Conservation (phyloP, 2,888 invertebrate genomes). For the Cheilosia pagana region DNA sequence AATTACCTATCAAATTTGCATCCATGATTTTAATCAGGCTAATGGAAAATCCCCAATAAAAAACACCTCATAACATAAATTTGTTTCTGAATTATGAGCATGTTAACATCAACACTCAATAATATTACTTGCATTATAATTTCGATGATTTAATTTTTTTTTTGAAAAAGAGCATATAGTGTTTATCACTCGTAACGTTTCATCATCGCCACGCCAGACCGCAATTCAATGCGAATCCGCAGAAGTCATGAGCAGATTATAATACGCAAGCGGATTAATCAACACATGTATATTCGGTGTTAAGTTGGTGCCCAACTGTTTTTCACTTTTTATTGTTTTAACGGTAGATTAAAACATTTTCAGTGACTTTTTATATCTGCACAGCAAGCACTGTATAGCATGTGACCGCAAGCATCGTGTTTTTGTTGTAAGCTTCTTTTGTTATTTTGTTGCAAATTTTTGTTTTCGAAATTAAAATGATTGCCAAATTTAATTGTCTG, state of each 20-base stretch:
- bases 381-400: conserved; percentile 42
- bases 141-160: conserved; percentile 24
- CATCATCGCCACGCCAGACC: conserved; percentile 44
- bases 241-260: conserved; percentile 70
- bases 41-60: neutral
- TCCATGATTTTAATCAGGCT: neutral
- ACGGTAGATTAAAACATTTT: conserved; percentile 50
- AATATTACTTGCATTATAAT: conserved; percentile 57
- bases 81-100: conserved; percentile 39
- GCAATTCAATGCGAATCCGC: conserved; percentile 60
- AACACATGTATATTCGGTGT: conserved; percentile 45
- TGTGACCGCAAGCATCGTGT: conserved; percentile 36
- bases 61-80: neutral
- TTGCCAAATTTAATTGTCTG: conserved; percentile 68
- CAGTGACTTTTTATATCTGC: conserved; percentile 22
- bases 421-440: neutral
- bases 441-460: neutral
- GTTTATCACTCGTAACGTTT: conserved; percentile 29
- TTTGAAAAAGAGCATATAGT: too few species aligned
- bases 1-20: neutral
- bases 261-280: conserved; percentile 70
- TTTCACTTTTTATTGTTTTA: conserved; percentile 22
- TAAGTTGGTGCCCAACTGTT: conserved; percentile 16
- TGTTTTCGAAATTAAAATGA: conserved; percentile 36
- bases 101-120: conserved; percentile 57